Evolutionary conservation across 2,797 vertebrate genomes (phyloP), one percentile per base, ranked within the genome.

Genomic region (Percopsis omiscomaycus): DNA sequence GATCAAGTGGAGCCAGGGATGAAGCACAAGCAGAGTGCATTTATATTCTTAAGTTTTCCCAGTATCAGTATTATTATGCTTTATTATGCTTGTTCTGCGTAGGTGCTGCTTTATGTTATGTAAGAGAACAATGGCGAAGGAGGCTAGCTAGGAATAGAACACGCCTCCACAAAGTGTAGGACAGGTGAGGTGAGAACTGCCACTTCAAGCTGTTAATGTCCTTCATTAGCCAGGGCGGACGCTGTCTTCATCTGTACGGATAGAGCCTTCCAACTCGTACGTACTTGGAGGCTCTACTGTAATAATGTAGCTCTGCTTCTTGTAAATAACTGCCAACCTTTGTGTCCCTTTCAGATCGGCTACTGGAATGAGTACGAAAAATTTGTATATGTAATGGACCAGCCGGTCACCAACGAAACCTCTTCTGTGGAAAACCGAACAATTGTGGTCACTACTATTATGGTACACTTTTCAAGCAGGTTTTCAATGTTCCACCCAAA

Each of bases 301-400:
- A 16, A 57, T 42, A 63, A 28, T 4, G 57, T 79, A 22, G 55
- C 46, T 59, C 48, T 71, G 29, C 56, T 84, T 84, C 70, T 54
- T 55, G 58, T 78, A 77, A 42, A 81, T 89, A 87, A 87, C 79
- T 68, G 27, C 66, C n/a, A 72, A 62, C 64, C 59, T 89, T 14
- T 93, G 68, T 89, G 70, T 93, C 83, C 48, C 90, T 93, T 93
- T 65, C 90, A 98, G 97, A 91, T 93, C 78, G 95, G 94, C 72
- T 95, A 95, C 77, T 96, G 95, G 95, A 96, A 94, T 15, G 95
- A 96, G 62, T 94, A 93, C 78, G 94, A 96, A 84, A 92, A 92
- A 74, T 98, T 97, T 93, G 97, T 99, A 83, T 95, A 94, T 89
- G 91, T 95, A 84, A 91, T 94, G 32, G 94, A 96, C 81, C 91